Conservation (phyloP, 2,797 vertebrate species). For the Danionella dracula region DNA sequence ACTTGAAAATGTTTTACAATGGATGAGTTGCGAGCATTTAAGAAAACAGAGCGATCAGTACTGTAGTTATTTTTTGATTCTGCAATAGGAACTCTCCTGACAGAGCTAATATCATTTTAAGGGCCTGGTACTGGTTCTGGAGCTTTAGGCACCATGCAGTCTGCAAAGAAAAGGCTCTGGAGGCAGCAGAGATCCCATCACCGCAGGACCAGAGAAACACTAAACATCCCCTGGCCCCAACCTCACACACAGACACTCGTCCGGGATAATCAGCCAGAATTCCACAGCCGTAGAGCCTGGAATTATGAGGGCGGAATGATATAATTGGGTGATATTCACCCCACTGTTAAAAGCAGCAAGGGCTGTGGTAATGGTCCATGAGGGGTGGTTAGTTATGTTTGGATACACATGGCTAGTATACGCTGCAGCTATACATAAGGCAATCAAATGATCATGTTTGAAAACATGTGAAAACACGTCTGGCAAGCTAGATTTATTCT, state of each 20-base stretch:
- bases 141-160: slow-evolving; percentile 63
- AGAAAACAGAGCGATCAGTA: too few species aligned
- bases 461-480: neutral
- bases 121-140: slow-evolving; percentile 59
- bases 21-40: too few species aligned
- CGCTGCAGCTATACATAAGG: slow-evolving; percentile 40
- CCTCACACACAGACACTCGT: too few species aligned
- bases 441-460: neutral
- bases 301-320: slow-evolving; percentile 7
- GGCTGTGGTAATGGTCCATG: slow-evolving; percentile 15
- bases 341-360: slow-evolving; percentile 6
- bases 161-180: slow-evolving; percentile 52
- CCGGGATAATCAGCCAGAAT: slow-evolving; percentile 37
- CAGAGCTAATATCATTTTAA: too few species aligned
- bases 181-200: slow-evolving; percentile 62
- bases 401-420: slow-evolving; percentile 5
- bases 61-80: neutral
- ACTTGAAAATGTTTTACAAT: too few species aligned
- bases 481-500: too few species aligned
- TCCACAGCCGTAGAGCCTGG: slow-evolving; percentile 22
- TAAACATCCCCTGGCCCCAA: neutral
- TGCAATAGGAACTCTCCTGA: too few species aligned
- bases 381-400: slow-evolving; percentile 1
- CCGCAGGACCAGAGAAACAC: slow-evolving; percentile 32
- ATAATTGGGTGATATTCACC: slow-evolving; percentile 5